Base-by-base conservation (phyloP, 2,113 vertebrate genomes). In the Ptilorrhoa leucosticta region DNA sequence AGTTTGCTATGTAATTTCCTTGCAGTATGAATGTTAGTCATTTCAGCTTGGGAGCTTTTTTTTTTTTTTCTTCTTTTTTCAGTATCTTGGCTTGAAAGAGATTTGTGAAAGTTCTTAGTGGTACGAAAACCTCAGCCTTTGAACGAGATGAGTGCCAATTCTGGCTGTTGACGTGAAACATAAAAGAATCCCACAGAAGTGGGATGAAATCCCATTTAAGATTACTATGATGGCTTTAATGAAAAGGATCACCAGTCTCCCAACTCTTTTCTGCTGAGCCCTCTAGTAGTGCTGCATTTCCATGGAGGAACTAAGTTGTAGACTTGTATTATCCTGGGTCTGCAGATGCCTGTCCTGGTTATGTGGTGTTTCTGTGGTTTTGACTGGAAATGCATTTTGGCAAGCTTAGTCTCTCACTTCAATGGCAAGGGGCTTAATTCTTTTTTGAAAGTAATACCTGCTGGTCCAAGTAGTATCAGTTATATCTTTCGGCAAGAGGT, bases 141-240 rank as follows among this genome's bases (percentile, higher is more conserved):
- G 60, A 80, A 54, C 27, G 21, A 78, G 56, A 31, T 54, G 31
- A 66, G 22, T 80, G 87, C 63, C 54, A 92, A 58, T 40, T 75
- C 76, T 83, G 63, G 30, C 70, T 94, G 50, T 61, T 83, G 53
- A 50, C 2, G 1, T 77, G 79, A 83, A 92, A 86, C 21, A 63
- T 64, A 64, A 95, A 94, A 90, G 79, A 47, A 86, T 63, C 35
- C 47, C 19, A 35, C 39, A 61, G 81, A 89, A 79, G 69, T 47
- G 63, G 53, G 65, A 87, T 93, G 75, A 93, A 91, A 94, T 80
- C 82, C 50, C 45, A 63, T 95, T 96, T 69, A 77, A 70, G 60
- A 39, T 94, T 87, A 73, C 54, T 70, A 39, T 42, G 33, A 79
- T 63, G 45, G n/a, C 50, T 88, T 89, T 90, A 87, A 83, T 83